Percentiles rank a stretch among this genome's conserved stretches.
Evolutionary conservation across 2,888 invertebrate genomes (phyloP).

Genomic region (Brachyptera putata): DNA sequence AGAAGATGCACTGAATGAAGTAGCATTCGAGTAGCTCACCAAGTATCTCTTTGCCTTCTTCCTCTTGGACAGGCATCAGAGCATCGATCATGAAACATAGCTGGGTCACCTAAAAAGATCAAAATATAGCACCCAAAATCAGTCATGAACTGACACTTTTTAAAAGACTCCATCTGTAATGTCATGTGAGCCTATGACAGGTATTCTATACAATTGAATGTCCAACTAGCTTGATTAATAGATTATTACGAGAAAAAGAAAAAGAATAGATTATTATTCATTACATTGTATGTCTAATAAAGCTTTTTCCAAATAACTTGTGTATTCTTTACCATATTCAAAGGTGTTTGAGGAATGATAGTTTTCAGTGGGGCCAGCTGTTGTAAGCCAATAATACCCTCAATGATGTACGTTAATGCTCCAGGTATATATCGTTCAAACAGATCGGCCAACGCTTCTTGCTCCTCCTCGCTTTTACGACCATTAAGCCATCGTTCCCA

Average conservation of each 20-base stretch:
- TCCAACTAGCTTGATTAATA: too few relatives aligned
- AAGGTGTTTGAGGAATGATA: slow-evolving; percentile 77
- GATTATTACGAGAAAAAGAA: too few relatives aligned
- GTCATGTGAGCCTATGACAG: too few relatives aligned
- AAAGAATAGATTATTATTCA: too few relatives aligned
- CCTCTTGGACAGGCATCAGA: slow-evolving; percentile 46
- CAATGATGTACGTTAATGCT: slow-evolving; percentile 65
- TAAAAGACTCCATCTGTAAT: too few relatives aligned
- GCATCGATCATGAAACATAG: slow-evolving; percentile 76
- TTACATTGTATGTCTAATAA: too few relatives aligned
- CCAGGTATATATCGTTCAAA: slow-evolving; percentile 74
- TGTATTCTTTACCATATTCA: slow-evolving; percentile 87
- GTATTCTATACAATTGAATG: too few relatives aligned
- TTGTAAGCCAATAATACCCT: slow-evolving; percentile 68
- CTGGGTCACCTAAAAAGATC: slow-evolving; percentile 62
- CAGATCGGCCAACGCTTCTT: slow-evolving; percentile 49
- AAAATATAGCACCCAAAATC: background rate
- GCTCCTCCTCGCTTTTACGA: slow-evolving; percentile 50
- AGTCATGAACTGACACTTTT: background rate
- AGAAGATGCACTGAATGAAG: slow-evolving; percentile 72
- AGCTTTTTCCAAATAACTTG: too few relatives aligned
- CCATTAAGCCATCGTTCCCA: slow-evolving; percentile 65
- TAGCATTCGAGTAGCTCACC: slow-evolving; percentile 63
- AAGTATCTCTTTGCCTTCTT: slow-evolving; percentile 39
- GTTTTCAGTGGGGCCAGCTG: slow-evolving; percentile 70